Conservation (phyloP, 2,797 vertebrate genomes). For the Hemitrygon akajei region DNA sequence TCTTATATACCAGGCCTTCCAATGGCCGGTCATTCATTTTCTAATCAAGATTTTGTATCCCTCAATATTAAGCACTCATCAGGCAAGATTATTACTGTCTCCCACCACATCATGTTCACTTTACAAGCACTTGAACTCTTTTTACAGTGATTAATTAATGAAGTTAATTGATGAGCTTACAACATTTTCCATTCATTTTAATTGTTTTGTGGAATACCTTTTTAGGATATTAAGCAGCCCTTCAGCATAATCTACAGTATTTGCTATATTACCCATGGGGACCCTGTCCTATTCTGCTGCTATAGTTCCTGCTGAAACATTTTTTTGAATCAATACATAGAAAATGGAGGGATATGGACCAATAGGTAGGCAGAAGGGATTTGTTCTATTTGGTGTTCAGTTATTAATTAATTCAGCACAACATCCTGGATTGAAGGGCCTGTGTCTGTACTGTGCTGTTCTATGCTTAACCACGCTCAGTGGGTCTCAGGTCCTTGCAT, state of each 20-base stretch:
- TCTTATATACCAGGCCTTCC: background rate
- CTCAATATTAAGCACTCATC: background rate
- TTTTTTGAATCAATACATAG: background rate
- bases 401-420: no score
- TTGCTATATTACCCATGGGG: background rate
- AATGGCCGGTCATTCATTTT: background rate
- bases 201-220: background rate
- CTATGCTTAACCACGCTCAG: no score
- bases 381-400: no score
- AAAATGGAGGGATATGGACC: no score
- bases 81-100: background rate
- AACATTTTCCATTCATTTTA: background rate
- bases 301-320: background rate
- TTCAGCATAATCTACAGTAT: background rate
- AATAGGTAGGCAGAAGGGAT: no score
- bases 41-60: background rate
- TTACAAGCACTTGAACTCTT: background rate
- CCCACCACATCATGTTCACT: background rate
- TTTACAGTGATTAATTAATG: background rate
- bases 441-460: no score
- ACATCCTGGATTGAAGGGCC: no score
- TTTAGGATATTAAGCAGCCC: background rate
- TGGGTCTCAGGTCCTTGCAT: background rate
- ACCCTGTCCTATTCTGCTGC: background rate
- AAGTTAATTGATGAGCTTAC: background rate